These are phyloP conservation scores for Anolis apletophallus DNA, from an alignment of 2,797 vertebrate species.

Conservation along the genomic window DNA sequence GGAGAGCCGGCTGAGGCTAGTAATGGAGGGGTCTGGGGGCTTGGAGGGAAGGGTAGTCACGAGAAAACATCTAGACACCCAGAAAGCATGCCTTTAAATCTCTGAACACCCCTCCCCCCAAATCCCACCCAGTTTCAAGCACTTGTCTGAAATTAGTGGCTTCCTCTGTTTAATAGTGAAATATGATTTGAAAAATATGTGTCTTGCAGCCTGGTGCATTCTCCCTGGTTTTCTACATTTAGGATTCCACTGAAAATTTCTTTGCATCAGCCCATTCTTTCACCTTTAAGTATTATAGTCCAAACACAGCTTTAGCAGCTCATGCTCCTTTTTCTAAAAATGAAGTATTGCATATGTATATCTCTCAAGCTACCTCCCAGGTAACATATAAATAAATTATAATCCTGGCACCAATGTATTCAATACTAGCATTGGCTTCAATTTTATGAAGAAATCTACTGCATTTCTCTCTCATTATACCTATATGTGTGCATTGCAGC, in stretches of 20 bases:
- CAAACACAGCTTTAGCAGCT: neutral
- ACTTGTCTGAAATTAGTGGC: neutral
- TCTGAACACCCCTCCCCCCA: no score
- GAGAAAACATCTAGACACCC: no score
- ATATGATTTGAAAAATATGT: neutral
- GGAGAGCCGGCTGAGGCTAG: no score
- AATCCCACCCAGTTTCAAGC: no score
- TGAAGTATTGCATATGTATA: neutral
- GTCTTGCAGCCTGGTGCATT: no score
- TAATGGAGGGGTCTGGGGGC: no score
- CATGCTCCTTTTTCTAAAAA: neutral
- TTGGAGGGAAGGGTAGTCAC: no score
- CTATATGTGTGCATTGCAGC: neutral
- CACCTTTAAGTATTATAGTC: neutral
- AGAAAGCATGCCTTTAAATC: no score
- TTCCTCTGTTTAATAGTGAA: neutral
- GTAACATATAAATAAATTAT: neutral
- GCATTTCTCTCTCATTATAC: conserved; percentile 32
- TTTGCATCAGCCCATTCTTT: neutral
- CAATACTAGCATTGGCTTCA: conserved; percentile 53
- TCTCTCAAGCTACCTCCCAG: neutral
- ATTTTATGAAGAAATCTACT: conserved; percentile 38
- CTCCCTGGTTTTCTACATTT: neutral
- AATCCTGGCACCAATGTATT: neutral
- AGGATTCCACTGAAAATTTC: neutral